These are phyloP conservation scores for Acrocephalus scirpaceus DNA, from an alignment of 2,797 vertebrate genomes.

Conservation along the genomic window DNA sequence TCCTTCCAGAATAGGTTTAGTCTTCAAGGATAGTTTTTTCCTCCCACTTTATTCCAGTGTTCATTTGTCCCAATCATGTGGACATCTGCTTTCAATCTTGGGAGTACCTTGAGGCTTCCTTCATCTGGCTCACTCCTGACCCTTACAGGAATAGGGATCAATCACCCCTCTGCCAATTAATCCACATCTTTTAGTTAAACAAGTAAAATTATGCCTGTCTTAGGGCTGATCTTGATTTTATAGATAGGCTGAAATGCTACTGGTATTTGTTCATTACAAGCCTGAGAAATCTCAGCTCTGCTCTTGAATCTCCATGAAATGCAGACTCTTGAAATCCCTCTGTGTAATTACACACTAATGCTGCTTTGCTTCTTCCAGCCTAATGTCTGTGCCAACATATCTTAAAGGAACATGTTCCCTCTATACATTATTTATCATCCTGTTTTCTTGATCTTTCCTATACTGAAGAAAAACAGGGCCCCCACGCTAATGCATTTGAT, in stretches of 20 bases:
- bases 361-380: constrained; percentile 32
- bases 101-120: constrained; percentile 5
- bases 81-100: constrained; percentile 55
- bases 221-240: background rate
- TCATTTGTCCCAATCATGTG: constrained; percentile 4
- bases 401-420: constrained; percentile 13
- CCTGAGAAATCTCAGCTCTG: background rate
- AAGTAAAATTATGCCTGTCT: constrained; percentile 12
- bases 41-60: background rate
- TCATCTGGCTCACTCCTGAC: background rate
- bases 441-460: constrained; percentile 39
- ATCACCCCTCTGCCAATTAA: constrained; percentile 33
- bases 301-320: constrained; percentile 31
- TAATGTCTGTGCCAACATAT: constrained; percentile 11
- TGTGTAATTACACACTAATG: constrained; percentile 19
- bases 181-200: constrained; percentile 8
- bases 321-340: constrained; percentile 31
- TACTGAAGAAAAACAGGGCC: background rate
- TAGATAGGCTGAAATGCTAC: constrained; percentile 44
- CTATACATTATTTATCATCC: constrained; percentile 35
- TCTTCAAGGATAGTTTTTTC: background rate
- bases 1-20: background rate
- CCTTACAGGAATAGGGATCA: constrained; percentile 10
- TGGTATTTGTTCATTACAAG: background rate
- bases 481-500: constrained; percentile 3